Base-by-base conservation (phyloP, 2,888 invertebrate genomes). In the Luffia ferchaultella region DNA sequence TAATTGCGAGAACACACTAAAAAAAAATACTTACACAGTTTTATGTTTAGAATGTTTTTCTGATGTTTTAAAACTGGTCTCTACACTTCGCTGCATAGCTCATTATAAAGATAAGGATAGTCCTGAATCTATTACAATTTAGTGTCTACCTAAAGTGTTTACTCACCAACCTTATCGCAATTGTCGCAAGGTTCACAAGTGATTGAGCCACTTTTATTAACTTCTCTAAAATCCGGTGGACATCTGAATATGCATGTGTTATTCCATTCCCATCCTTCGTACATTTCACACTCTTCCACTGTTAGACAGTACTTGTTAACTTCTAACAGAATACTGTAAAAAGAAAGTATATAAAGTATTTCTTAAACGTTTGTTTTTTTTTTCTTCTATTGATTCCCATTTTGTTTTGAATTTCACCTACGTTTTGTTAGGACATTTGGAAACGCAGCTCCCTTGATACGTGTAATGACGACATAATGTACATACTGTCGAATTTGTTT, bases 271-370 rank as follows among this genome's bases (percentile, higher is more conserved):
- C 89, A 89, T 64, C 86, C 88, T 0, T 59, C 60, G 1, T 85
- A 58, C 0, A 64, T 53, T 0, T 65, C 60, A 62, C 97, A 97
- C 63, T 93, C 89, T 0, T 85, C 68, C 46, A 78, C 75, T 0
- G 89, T 88, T 20, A 96, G 78, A 64, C 97, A 97, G 47, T 92
- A 84, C 47, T 88, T 79, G 50, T 84, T 82, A 16, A 62, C 68
- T 3, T 85, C 71, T 53, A 87, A 85, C 59, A 88, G 54, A 41
- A 79, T 71, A 45, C 87, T 88, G 70, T 1, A 71, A 69, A 30
- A 12, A 30, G 30, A 30, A 30, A 30, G 12, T 30, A 30, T n/a
- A n/a, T n/a, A n/a, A n/a, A n/a, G n/a, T n/a, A n/a, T n/a, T n/a
- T n/a, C n/a, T n/a, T n/a, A n/a, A n/a, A n/a, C n/a, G n/a, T n/a